These are phyloP conservation scores for Leptopilina drosophilae DNA, from an alignment of 2,888 invertebrate genomes.

Conservation along the genomic window DNA sequence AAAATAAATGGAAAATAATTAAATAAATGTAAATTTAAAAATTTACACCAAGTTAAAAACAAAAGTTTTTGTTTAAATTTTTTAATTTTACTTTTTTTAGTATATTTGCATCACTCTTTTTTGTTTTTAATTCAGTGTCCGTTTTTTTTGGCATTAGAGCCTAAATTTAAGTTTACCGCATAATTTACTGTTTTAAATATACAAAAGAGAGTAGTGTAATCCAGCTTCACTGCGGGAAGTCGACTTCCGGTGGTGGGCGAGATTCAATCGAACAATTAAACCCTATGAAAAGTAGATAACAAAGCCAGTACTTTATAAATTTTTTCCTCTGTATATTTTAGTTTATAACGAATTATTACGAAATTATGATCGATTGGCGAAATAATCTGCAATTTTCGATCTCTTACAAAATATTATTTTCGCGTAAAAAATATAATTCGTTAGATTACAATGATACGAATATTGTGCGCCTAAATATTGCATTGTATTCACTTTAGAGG, in stretches of 20 bases:
- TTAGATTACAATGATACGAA: neutral
- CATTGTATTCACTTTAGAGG: neutral
- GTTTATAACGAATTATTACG: neutral
- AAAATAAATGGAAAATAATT: too few species aligned
- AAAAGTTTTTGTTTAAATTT: too few species aligned
- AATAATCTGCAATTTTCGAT: conserved; percentile 11
- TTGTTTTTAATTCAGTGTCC: too few species aligned
- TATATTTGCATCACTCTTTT: too few species aligned
- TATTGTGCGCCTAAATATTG: conserved; percentile 1
- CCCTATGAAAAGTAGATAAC: conserved; percentile 1
- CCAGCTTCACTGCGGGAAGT: conserved; percentile 57
- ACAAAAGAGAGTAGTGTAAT: neutral
- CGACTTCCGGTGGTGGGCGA: conserved; percentile 57
- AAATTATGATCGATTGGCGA: conserved; percentile 29
- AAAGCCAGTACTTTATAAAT: too few species aligned
- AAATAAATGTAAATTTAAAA: too few species aligned
- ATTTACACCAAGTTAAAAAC: too few species aligned
- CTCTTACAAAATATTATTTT: conserved; percentile 5
- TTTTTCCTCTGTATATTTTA: too few species aligned
- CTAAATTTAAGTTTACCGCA: neutral
- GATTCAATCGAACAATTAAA: conserved; percentile 44
- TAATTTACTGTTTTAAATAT: neutral
- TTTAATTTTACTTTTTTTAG: too few species aligned
- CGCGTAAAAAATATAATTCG: neutral
- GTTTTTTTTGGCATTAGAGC: too few species aligned